A percentile compares a stretch with the other conserved stretches of the same genome.
Conservation (phyloP, 2,888 invertebrate species). For the Margaritifera margaritifera region DNA sequence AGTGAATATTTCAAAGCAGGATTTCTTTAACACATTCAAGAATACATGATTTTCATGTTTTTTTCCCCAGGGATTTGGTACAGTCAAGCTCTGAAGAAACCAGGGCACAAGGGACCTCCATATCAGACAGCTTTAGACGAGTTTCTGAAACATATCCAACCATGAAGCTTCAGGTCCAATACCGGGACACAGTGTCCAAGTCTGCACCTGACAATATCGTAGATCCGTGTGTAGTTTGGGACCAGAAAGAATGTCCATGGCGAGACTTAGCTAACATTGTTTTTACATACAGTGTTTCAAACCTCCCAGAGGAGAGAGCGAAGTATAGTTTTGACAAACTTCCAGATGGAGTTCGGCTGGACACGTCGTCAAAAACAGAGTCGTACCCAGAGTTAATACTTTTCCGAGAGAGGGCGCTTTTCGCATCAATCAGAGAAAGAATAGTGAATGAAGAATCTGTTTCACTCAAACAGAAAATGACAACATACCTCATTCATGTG, state of each 20-base stretch:
- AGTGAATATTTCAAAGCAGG: too few relatives aligned
- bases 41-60: background rate
- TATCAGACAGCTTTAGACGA: slow-evolving; percentile 19
- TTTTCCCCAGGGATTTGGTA: background rate
- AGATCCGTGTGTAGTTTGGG: slow-evolving; percentile 24
- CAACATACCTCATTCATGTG: slow-evolving; percentile 35
- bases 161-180: slow-evolving; percentile 32
- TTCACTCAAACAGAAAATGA: slow-evolving; percentile 15
- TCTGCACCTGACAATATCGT: background rate
- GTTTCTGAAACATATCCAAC: slow-evolving; percentile 15
- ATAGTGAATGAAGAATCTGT: slow-evolving; percentile 15
- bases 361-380: slow-evolving; percentile 15
- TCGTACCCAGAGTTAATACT: slow-evolving; percentile 22
- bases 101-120: slow-evolving; percentile 26
- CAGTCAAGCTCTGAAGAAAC: slow-evolving; percentile 19
- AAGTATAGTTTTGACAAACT: slow-evolving; percentile 20
- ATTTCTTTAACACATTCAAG: too few relatives aligned
- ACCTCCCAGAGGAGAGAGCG: slow-evolving; percentile 23
- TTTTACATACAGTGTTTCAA: slow-evolving; percentile 29
- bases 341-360: slow-evolving; percentile 14
- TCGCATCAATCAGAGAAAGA: slow-evolving; percentile 22
- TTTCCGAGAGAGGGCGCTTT: slow-evolving; percentile 28
- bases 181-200: slow-evolving; percentile 9
- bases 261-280: slow-evolving; percentile 22
- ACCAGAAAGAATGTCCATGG: slow-evolving; percentile 29